Evolutionary conservation across 2,113 vertebrate species (phyloP), one percentile per base, ranked within the genome.

Genomic region (Xenopus borealis): DNA sequence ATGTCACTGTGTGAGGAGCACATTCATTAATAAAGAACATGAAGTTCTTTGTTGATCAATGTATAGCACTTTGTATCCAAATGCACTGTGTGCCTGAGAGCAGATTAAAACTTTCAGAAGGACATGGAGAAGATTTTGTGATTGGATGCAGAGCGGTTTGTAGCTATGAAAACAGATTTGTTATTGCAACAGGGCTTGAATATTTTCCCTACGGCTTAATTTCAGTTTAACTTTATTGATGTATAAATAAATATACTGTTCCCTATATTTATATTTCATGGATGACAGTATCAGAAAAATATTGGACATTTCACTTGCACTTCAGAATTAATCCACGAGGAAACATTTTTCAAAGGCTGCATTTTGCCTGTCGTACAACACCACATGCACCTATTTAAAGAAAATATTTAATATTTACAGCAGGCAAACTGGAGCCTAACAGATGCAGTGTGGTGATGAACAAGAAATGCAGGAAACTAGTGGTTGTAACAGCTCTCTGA

Each of bases 171-270:
- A 55, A n/a, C 53, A 55, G 53, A n/a, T 55, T 55, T 55, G 53
- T 55, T 55, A 16, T 13, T 55, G 53, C 16, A 55, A n/a, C 14
- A 55, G 14, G 16, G 16, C 16, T 55, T 55, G 14, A n/a, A n/a
- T 55, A n/a, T 55, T 16, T 55, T 55, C 16, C 7, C 7, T 55
- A 18, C 8, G 53, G 14, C 17, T 18, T 55, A 55, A n/a, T n/a
- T 50, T 55, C 14, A n/a, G 17, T n/a, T 55, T 55, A 55, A 16
- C 53, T 55, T 16, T n/a, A n/a, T 3, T 55, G 2, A 55, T n/a
- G 17, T n/a, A 55, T 55, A 55, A 50, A 50, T 50, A 50, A 50
- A 55, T n/a, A 55, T n/a, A 55, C 53, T 55, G 53, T n/a, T 55
- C 53, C 16, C 13, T 55, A 7, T 55, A 55, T n/a, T 55, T 55